A percentile compares a stretch with the other conserved stretches of the same genome.
Evolutionary conservation across 2,797 vertebrate genomes (phyloP).

Genomic region (Cuniculus paca): DNA sequence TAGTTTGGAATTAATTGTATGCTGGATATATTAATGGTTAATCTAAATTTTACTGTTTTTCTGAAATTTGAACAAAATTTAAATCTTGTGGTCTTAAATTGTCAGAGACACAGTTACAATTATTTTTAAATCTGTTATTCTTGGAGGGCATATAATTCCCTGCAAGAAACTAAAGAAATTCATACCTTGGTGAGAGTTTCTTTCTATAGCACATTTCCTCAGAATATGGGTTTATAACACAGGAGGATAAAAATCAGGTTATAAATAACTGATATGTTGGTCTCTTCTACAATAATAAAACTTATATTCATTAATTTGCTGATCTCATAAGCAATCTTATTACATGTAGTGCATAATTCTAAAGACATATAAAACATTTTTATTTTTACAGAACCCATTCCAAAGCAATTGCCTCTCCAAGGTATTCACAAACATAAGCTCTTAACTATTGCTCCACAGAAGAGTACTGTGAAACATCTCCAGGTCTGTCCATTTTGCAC

Average conservation of each 20-base stretch:
- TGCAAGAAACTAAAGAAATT: constrained; percentile 52
- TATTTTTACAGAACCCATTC: constrained; percentile 7
- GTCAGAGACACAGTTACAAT: neutral
- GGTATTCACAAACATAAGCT: constrained; percentile 13
- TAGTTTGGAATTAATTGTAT: constrained; percentile 35
- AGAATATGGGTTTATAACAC: constrained; percentile 1
- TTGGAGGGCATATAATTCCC: neutral
- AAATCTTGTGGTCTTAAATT: constrained; percentile 22
- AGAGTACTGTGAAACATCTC: constrained; percentile 26
- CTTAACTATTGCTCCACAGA: constrained; percentile 26
- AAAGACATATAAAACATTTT: neutral
- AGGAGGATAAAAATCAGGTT: constrained; percentile 31
- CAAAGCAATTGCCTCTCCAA: constrained; percentile 30
- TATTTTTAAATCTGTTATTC: neutral
- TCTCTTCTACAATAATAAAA: constrained; percentile 53
- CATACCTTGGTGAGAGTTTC: neutral
- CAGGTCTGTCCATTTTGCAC: neutral
- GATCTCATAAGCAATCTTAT: constrained; percentile 16
- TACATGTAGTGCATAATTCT: neutral
- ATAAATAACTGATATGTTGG: neutral
- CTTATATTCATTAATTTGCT: constrained; percentile 34
- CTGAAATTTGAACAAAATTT: neutral
- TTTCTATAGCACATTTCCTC: constrained; percentile 13
- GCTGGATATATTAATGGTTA: neutral
- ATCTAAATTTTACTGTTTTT: constrained; percentile 59